These are phyloP conservation scores for Monochamus saltuarius DNA, from an alignment of 1,140 invertebrate species.

Conservation along the genomic window DNA sequence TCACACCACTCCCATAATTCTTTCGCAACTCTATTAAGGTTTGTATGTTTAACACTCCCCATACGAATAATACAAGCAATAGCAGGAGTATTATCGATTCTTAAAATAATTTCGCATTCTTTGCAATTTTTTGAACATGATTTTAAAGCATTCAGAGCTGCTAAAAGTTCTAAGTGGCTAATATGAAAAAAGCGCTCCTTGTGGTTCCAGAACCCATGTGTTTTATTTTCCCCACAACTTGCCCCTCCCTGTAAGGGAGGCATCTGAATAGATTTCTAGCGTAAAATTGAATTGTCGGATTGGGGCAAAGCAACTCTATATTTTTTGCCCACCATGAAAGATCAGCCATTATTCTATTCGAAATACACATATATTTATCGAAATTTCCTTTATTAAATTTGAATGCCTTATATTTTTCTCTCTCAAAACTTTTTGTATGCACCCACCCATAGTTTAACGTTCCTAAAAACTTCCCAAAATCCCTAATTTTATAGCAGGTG, in stretches of 20 bases:
- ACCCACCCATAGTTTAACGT: slow-evolving; percentile 14
- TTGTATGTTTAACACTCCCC: no score
- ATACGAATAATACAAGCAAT: no score
- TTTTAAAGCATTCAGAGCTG: no score
- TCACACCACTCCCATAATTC: no score
- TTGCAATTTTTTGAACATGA: no score
- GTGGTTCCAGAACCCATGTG: slow-evolving; percentile 40
- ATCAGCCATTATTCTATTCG: slow-evolving; percentile 25
- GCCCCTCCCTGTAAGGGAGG: slow-evolving; percentile 44
- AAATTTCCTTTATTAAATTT: no score
- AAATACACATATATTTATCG: no score
- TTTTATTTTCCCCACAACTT: slow-evolving; percentile 30
- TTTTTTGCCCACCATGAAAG: slow-evolving; percentile 45
- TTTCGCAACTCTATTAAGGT: no score
- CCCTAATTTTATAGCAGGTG: neutral
- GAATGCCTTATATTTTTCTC: slow-evolving; percentile 13
- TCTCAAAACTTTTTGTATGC: slow-evolving; percentile 18
- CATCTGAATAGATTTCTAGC: slow-evolving; percentile 49
- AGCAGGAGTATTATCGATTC: no score
- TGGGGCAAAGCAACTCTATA: slow-evolving; percentile 9
- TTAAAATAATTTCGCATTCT: no score
- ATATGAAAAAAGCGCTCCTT: slow-evolving; percentile 37
- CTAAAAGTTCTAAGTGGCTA: slow-evolving; percentile 48
- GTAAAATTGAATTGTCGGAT: slow-evolving; percentile 24
- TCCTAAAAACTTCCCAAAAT: slow-evolving; percentile 14